phyloP scores from a whole-genome alignment of 2,888 invertebrate genomes.

The Spilarctia lutea region DNA sequence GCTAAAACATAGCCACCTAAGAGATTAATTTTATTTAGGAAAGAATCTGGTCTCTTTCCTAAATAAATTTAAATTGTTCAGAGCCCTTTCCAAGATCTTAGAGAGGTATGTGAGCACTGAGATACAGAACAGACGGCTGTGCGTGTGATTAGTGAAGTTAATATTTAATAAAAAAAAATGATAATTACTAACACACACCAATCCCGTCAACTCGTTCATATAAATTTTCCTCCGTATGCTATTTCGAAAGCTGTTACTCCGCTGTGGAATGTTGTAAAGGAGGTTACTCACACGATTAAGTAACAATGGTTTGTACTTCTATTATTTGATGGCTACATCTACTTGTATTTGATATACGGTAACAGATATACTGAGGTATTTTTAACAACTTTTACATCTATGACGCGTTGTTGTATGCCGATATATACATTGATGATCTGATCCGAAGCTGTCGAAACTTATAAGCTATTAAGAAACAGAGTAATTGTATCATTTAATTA shows the following conservation, averaged over 20 bases:
- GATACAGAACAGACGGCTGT: too few relatives aligned
- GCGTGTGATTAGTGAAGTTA: too few relatives aligned
- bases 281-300: conserved; percentile 1
- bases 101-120: too few relatives aligned
- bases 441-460: too few relatives aligned
- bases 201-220: not conserved
- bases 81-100: too few relatives aligned
- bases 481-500: too few relatives aligned
- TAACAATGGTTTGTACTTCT: not conserved
- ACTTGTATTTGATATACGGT: not conserved
- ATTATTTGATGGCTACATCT: not conserved
- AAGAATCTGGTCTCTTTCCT: too few relatives aligned
- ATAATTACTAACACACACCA: not conserved
- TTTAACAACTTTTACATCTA: not conserved
- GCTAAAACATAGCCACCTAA: too few relatives aligned
- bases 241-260: not conserved
- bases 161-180: too few relatives aligned
- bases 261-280: not conserved
- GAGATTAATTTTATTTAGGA: too few relatives aligned
- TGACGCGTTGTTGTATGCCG: not conserved
- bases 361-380: not conserved
- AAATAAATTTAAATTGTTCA: too few relatives aligned
- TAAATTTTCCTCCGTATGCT: not conserved
- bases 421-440: too few relatives aligned
- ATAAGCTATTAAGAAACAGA: not conserved